These are phyloP conservation scores for Andrena bicolor DNA, from an alignment of 2,888 invertebrate genomes.

Conservation along the genomic window DNA sequence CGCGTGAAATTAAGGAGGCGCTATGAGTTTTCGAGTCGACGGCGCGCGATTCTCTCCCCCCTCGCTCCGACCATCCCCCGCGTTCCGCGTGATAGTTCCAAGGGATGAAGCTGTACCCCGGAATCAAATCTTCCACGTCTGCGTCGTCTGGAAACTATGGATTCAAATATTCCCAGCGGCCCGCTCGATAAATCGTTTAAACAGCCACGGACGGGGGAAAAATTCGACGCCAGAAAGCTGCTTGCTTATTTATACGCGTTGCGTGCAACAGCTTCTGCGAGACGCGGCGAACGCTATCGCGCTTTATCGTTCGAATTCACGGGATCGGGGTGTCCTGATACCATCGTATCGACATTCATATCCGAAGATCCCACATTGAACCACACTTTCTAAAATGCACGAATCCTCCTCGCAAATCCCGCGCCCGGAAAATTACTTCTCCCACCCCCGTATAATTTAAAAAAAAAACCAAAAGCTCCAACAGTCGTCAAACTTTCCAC, in stretches of 20 bases:
- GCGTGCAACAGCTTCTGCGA: constrained; percentile 61
- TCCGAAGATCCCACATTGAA: constrained; percentile 14
- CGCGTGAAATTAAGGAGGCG: neutral
- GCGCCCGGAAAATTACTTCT: too few relatives aligned
- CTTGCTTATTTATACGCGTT: constrained; percentile 63
- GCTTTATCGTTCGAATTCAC: constrained; percentile 67
- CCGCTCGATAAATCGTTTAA: constrained; percentile 16
- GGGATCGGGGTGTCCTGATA: constrained; percentile 62
- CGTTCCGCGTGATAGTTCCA: neutral
- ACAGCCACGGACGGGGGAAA: constrained; percentile 5
- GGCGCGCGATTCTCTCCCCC: neutral
- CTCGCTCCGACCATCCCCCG: neutral
- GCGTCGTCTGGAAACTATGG: neutral
- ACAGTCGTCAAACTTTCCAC: too few relatives aligned
- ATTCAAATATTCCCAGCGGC: neutral
- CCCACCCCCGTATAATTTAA: too few relatives aligned
- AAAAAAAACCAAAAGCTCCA: too few relatives aligned
- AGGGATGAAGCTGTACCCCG: neutral
- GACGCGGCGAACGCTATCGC: constrained; percentile 43
- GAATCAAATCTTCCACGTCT: neutral
- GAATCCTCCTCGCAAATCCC: too few relatives aligned
- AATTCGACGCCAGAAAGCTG: constrained; percentile 6
- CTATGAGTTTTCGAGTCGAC: neutral
- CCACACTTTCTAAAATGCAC: too few relatives aligned
- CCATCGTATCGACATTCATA: constrained; percentile 55